phyloP scores from a whole-genome alignment of 2,113 vertebrate species.

The Bungarus multicinctus region DNA sequence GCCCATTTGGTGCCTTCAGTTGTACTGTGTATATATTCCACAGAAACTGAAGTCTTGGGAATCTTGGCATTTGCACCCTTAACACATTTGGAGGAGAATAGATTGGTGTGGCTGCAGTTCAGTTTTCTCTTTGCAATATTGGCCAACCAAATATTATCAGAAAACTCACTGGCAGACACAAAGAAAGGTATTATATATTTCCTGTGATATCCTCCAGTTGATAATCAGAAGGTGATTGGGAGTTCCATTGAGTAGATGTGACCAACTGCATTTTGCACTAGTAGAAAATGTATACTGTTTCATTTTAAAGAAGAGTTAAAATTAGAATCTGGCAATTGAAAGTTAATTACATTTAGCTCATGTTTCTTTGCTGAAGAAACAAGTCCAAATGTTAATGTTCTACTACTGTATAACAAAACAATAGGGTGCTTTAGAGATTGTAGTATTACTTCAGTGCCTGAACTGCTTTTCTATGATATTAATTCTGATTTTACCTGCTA shows the following conservation, averaged over 20 bases:
- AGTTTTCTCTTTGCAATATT: neutral
- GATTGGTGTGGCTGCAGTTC: neutral
- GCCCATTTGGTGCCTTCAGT: neutral
- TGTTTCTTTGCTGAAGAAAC: neutral
- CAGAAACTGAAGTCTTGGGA: neutral
- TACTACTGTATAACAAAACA: neutral
- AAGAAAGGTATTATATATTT: neutral
- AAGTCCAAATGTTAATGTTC: neutral
- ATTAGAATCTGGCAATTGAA: neutral
- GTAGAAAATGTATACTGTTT: neutral
- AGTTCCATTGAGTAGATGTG: neutral
- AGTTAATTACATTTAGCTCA: neutral
- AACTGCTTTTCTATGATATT: neutral
- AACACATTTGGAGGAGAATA: neutral
- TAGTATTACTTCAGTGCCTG: neutral
- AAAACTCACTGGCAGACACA: neutral
- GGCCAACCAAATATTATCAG: neutral
- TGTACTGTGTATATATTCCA: neutral
- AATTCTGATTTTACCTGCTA: neutral
- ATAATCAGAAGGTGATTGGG: neutral
- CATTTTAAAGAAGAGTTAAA: neutral
- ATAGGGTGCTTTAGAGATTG: neutral
- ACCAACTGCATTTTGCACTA: neutral
- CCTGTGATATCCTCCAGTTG: neutral
- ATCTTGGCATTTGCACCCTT: neutral